phyloP scores from a whole-genome alignment of 2,113 vertebrate species.

The Grammatotria lemairii region DNA sequence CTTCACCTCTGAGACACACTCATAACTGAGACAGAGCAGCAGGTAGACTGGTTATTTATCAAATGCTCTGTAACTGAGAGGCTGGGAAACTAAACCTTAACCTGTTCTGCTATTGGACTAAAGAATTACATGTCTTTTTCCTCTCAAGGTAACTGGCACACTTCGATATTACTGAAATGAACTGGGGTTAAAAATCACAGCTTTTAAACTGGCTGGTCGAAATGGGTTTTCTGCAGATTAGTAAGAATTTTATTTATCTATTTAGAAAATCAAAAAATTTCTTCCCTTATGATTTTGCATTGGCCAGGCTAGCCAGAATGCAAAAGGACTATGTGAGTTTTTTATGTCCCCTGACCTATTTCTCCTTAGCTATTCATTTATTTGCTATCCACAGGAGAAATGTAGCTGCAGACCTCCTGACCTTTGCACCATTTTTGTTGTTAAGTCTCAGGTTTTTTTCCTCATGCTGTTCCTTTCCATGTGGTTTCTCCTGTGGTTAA shows the following conservation, averaged over 20 bases:
- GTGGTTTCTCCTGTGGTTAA: background rate
- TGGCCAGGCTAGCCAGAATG: background rate
- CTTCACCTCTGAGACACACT: background rate
- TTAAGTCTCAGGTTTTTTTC: background rate
- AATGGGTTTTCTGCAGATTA: background rate
- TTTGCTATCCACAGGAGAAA: background rate
- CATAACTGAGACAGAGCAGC: background rate
- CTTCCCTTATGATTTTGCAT: background rate
- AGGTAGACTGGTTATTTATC: background rate
- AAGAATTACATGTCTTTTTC: background rate
- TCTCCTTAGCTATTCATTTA: background rate
- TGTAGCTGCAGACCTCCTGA: background rate
- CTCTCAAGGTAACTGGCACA: background rate
- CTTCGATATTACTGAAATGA: background rate
- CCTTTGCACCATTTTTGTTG: background rate
- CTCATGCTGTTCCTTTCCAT: background rate
- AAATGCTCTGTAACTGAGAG: background rate
- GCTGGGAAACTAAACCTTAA: background rate
- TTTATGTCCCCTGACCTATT: background rate
- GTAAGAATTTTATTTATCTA: background rate
- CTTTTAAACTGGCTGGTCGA: background rate
- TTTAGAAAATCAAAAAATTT: background rate
- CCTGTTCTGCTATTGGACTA: background rate
- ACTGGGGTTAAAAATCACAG: background rate
- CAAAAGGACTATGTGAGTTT: background rate